These are phyloP conservation scores for Platygyra sinensis DNA, from an alignment of 64 coral and sea anemone species.

Conservation along the genomic window DNA sequence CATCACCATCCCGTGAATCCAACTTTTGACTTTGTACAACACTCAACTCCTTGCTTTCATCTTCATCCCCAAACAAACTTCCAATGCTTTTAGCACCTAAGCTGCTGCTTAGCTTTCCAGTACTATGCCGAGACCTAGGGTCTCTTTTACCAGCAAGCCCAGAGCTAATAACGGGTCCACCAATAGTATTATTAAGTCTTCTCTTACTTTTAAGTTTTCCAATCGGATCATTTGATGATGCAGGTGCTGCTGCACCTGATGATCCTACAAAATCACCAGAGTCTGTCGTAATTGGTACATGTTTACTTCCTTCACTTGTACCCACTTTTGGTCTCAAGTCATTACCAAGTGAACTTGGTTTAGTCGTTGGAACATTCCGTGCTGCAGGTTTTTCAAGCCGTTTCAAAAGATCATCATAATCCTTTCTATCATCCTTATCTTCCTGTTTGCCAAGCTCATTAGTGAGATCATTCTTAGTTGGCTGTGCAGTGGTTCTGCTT, in stretches of 20 bases:
- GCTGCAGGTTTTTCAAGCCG: conserved; percentile 64
- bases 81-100: not conserved
- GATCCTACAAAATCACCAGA: not conserved
- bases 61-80: conserved; percentile 27
- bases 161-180: conserved; percentile 81
- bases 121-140: conserved; percentile 15
- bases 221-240: not conserved
- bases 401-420: conserved; percentile 71
- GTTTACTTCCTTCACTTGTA: not conserved
- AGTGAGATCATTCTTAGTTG: conserved; percentile 1
- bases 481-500: conserved; percentile 30
- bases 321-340: not conserved
- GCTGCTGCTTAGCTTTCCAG: not conserved
- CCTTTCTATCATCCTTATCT: conserved; percentile 33
- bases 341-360: not conserved
- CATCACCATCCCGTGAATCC: not conserved
- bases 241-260: not conserved
- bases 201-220: conserved; percentile 48
- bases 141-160: conserved; percentile 69
- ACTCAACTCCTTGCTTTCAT: not conserved
- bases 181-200: conserved; percentile 32
- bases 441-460: conserved; percentile 9
- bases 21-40: not conserved
- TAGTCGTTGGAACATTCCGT: not conserved
- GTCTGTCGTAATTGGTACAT: not conserved